Evolutionary conservation across 2,113 vertebrate genomes (phyloP).

Genomic region (Carollia perspicillata): DNA sequence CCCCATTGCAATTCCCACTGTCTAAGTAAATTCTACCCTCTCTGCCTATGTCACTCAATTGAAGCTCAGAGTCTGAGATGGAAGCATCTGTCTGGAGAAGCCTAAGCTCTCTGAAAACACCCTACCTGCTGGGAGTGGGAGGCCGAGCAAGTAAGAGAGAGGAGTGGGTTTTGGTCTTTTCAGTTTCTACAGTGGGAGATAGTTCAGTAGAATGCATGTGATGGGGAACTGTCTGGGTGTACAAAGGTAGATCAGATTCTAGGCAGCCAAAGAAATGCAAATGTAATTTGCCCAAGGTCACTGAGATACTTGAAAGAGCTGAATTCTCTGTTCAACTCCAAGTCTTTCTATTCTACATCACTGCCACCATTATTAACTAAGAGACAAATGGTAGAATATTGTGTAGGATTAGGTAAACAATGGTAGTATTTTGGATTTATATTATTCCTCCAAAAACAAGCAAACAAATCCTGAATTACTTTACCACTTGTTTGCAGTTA

Average conservation of each 20-base stretch:
- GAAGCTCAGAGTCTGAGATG: neutral
- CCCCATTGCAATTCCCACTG: neutral
- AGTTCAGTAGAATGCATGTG: neutral
- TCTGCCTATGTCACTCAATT: neutral
- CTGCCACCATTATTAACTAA: neutral
- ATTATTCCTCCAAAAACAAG: neutral
- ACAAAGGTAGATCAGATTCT: neutral
- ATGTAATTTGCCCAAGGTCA: neutral
- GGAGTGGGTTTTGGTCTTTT: neutral
- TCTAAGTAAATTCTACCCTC: neutral
- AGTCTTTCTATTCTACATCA: neutral
- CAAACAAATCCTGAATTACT: neutral
- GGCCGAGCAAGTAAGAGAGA: neutral
- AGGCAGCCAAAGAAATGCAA: neutral
- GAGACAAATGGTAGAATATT: neutral
- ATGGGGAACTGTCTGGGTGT: neutral
- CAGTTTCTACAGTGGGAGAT: neutral
- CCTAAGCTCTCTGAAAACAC: neutral
- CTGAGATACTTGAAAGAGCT: neutral
- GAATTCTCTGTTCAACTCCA: neutral
- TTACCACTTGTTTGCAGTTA: neutral
- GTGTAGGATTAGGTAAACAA: neutral
- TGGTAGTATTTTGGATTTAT: neutral
- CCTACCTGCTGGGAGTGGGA: neutral
- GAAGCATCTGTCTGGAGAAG: neutral